These are phyloP conservation scores for Linyphia triangularis DNA, from an alignment of 2,888 invertebrate species.

Conservation along the genomic window DNA sequence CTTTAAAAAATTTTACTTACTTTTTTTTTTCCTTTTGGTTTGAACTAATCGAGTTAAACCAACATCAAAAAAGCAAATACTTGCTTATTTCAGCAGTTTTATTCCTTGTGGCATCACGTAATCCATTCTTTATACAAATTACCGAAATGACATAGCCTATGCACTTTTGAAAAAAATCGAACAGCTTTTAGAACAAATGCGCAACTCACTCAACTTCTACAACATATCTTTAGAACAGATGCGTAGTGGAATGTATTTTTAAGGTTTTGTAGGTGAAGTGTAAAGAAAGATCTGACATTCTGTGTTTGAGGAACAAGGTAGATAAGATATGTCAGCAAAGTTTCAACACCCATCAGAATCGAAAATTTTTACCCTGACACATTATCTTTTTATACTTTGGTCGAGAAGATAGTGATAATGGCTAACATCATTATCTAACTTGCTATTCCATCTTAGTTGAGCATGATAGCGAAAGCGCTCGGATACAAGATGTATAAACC, in stretches of 20 bases:
- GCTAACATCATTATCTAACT: background rate
- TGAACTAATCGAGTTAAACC: too few species aligned
- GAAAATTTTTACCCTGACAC: background rate
- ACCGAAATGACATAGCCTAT: too few species aligned
- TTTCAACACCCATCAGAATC: slow-evolving; percentile 13
- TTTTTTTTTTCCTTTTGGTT: too few species aligned
- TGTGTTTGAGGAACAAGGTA: slow-evolving; percentile 15
- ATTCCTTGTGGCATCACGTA: background rate
- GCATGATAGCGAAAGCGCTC: too few species aligned
- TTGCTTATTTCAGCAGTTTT: background rate
- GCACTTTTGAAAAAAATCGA: too few species aligned
- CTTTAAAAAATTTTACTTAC: too few species aligned
- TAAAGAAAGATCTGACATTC: background rate
- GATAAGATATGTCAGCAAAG: slow-evolving; percentile 19
- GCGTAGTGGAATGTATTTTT: background rate
- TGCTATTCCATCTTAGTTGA: background rate
- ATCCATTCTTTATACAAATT: background rate
- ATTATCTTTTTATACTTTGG: slow-evolving; percentile 16
- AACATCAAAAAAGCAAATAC: background rate
- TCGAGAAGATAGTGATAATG: background rate
- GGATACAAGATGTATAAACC: too few species aligned
- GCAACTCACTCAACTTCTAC: background rate
- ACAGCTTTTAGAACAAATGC: background rate
- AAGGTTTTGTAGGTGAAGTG: background rate
- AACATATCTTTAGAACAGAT: background rate